A percentile compares a stretch with the other conserved stretches of the same genome.
Conservation (phyloP, 2,888 invertebrate genomes). For the Neocrepidodera transversa region DNA sequence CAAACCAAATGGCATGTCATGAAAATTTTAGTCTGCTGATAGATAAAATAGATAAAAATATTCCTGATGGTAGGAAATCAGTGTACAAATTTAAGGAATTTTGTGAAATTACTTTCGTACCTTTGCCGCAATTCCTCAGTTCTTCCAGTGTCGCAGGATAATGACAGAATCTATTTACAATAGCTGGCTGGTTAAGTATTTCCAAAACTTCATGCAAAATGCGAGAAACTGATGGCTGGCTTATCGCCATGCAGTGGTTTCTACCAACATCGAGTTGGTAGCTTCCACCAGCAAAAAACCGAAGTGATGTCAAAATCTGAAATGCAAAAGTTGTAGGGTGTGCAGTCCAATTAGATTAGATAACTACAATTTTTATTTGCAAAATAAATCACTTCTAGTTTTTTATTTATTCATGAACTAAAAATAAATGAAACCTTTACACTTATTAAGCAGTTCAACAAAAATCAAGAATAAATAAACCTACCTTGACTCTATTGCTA, state of each 20-base stretch:
- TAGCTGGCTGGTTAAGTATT: constrained; percentile 7
- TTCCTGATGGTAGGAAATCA: no score
- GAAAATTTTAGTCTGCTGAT: no score
- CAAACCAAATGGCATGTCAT: neutral
- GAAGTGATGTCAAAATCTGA: constrained; percentile 6
- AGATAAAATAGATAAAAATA: no score
- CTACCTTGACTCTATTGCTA: neutral
- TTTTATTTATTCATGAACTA: no score
- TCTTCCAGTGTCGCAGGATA: constrained; percentile 8
- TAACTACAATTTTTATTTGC: no score
- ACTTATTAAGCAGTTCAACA: no score
- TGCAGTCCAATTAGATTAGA: no score
- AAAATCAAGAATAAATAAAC: no score
- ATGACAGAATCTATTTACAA: constrained; percentile 6
- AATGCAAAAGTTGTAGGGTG: neutral
- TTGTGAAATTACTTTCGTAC: neutral
- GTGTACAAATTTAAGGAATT: neutral
- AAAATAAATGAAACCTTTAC: no score
- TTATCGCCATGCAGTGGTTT: constrained; percentile 3
- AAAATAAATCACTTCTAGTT: neutral
- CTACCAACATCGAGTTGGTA: constrained; percentile 6
- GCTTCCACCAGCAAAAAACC: constrained; percentile 12
- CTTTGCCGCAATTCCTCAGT: neutral
- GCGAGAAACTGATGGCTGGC: constrained; percentile 6
- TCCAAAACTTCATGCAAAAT: constrained; percentile 10